Percentiles rank a stretch among this genome's conserved stretches.
Evolutionary conservation across 2,888 invertebrate species (phyloP).

Genomic region (Ophonus ardosiacus): DNA sequence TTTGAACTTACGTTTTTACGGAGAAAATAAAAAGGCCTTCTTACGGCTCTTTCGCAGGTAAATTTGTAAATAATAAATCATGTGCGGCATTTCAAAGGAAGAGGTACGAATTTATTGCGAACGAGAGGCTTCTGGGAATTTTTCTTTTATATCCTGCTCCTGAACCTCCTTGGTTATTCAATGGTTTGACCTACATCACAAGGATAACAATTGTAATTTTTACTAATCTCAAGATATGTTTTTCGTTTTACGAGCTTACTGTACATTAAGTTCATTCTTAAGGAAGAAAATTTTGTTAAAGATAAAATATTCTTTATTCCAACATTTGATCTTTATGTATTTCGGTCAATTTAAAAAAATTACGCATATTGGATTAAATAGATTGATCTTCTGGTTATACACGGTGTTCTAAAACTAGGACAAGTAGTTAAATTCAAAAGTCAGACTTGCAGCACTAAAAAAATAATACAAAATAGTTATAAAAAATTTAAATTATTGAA

Average conservation of each 20-base stretch:
- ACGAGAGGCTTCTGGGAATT: conserved; percentile 14
- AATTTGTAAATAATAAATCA: conserved; percentile 54
- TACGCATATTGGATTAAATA: too few relatives aligned
- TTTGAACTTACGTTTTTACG: neutral
- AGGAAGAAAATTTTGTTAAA: too few relatives aligned
- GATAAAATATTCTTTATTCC: too few relatives aligned
- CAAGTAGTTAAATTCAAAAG: too few relatives aligned
- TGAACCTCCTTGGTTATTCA: conserved; percentile 1
- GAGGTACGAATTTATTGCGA: conserved; percentile 36
- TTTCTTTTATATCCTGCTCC: conserved; percentile 37
- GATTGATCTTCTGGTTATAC: too few relatives aligned
- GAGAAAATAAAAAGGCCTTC: conserved; percentile 31
- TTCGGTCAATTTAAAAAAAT: too few relatives aligned
- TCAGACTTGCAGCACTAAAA: too few relatives aligned
- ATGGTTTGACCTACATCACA: conserved; percentile 30
- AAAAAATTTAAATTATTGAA: too few relatives aligned
- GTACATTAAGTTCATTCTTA: too few relatives aligned
- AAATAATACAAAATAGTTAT: too few relatives aligned
- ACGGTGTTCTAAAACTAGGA: too few relatives aligned
- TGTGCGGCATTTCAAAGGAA: conserved; percentile 41
- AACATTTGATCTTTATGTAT: too few relatives aligned
- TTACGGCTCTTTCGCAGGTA: conserved; percentile 34
- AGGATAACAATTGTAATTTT: conserved; percentile 10
- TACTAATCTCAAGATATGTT: neutral
- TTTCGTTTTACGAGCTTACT: neutral